Conservation (phyloP, 2,113 vertebrate genomes). For the Eidolon helvum region DNA sequence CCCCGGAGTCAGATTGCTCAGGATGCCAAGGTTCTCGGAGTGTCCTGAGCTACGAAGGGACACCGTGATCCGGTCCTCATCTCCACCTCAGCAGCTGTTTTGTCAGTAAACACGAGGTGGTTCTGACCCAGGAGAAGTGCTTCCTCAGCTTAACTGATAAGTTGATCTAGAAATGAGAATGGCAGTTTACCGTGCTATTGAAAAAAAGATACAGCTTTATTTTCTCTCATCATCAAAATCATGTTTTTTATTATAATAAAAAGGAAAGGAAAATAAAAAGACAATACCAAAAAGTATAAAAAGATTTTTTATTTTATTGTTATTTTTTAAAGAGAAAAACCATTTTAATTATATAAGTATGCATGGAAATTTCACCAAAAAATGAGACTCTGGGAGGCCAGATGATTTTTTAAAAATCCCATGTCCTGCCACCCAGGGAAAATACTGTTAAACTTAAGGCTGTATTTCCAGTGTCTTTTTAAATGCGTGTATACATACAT, state of each 20-base stretch:
- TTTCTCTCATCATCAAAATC: background rate
- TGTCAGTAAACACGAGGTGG: background rate
- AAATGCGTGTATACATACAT: fast-evolving
- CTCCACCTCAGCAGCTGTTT: background rate
- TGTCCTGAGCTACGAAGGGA: fast-evolving
- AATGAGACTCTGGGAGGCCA: too few relatives aligned
- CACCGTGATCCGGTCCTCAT: fast-evolving
- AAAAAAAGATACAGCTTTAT: background rate
- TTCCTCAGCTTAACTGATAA: background rate
- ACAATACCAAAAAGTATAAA: background rate
- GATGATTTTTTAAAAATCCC: background rate
- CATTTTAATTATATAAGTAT: too few relatives aligned
- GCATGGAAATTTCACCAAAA: too few relatives aligned
- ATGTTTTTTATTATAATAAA: background rate
- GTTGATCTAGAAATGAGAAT: background rate
- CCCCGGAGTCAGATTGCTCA: background rate
- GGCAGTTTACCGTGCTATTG: background rate
- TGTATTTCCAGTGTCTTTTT: background rate
- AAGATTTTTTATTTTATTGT: background rate
- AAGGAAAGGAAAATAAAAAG: background rate
- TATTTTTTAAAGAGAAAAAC: too few relatives aligned
- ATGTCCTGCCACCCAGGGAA: background rate
- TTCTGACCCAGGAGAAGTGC: background rate
- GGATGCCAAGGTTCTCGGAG: fast-evolving
- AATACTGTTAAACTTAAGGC: background rate